Conservation (phyloP, 64 coral and sea anemone genomes). For the Acropora yongei region DNA sequence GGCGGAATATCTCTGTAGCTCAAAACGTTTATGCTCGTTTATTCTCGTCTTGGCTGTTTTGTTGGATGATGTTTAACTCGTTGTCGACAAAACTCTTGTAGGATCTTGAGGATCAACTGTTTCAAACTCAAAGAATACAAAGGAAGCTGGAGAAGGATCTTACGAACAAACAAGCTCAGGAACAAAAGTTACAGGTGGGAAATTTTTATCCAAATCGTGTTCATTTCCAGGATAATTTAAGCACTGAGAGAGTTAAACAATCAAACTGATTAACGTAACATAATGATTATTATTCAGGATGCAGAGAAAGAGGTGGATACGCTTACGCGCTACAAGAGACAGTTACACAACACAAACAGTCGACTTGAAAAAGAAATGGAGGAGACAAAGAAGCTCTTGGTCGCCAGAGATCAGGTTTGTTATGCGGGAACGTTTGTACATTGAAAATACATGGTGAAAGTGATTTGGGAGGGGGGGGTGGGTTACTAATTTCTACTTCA, state of each 20-base stretch:
- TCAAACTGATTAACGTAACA: neutral
- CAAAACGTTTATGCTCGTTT: no score
- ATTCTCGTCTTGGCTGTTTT: no score
- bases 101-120: constrained; percentile 87
- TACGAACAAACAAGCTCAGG: constrained; percentile 56
- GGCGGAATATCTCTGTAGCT: no score
- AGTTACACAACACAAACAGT: constrained; percentile 56
- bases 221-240: no score
- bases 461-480: no score
- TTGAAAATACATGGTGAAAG: neutral
- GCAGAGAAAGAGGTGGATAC: constrained; percentile 55
- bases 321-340: constrained; percentile 65
- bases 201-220: neutral
- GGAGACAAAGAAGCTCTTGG: constrained; percentile 62
- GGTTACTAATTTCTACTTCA: no score
- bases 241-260: no score
- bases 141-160: constrained; percentile 74
- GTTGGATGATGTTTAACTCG: neutral
- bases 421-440: neutral
- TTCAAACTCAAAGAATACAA: constrained; percentile 73
- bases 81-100: constrained; percentile 10
- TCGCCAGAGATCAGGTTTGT: constrained; percentile 59
- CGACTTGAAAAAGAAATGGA: constrained; percentile 54
- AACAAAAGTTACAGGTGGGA: constrained; percentile 70
- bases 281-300: constrained; percentile 43